Conservation (phyloP, 2,113 vertebrate genomes). For the Colossoma macropomum region DNA sequence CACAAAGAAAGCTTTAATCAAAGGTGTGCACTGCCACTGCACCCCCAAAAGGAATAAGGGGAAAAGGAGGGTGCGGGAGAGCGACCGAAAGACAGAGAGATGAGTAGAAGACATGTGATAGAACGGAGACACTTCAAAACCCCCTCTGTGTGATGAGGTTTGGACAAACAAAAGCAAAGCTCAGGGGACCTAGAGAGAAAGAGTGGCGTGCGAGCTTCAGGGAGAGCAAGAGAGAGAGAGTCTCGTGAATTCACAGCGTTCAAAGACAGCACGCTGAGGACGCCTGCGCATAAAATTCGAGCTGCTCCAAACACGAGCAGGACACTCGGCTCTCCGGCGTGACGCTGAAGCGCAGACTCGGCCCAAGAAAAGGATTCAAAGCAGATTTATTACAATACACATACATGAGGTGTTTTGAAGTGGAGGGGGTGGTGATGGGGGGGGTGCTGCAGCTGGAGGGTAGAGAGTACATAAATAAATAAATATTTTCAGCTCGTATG, state of each 20-base stretch:
- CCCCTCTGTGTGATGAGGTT: slow-evolving; percentile 9
- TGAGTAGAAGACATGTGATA: background rate
- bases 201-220: background rate
- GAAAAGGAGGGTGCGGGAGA: too few relatives aligned
- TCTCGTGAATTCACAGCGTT: slow-evolving; percentile 2
- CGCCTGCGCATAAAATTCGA: slow-evolving; percentile 20
- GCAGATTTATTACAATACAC: background rate
- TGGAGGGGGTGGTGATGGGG: background rate
- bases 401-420: slow-evolving; percentile 32
- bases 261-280: slow-evolving; percentile 31
- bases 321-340: background rate
- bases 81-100: background rate
- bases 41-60: background rate
- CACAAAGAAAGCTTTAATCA: slow-evolving; percentile 44
- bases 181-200: background rate
- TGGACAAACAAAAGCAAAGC: slow-evolving; percentile 19
- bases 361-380: too few relatives aligned
- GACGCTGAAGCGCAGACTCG: background rate
- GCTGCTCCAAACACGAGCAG: slow-evolving; percentile 13
- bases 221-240: background rate
- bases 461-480: slow-evolving; percentile 33
- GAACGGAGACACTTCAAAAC: slow-evolving; percentile 26
- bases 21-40: slow-evolving; percentile 6
- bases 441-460: slow-evolving; percentile 34
- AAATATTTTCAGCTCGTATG: slow-evolving; percentile 30